Conservation (phyloP, 2,888 invertebrate species). For the Imbricaverruca yamaguchii region DNA sequence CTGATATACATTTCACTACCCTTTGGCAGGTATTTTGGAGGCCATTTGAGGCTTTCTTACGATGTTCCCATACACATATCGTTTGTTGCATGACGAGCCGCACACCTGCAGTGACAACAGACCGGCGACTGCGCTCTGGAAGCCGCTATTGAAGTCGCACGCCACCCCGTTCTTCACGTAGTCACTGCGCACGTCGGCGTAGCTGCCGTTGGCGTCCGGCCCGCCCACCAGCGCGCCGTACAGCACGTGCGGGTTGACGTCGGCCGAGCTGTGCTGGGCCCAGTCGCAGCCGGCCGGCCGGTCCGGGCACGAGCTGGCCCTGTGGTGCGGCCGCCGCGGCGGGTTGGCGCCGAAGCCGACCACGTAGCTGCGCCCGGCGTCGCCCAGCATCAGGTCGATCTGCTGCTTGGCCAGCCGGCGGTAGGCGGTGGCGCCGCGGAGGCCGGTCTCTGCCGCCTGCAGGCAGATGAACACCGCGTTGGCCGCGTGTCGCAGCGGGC, state of each 20-base stretch:
- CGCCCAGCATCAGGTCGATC: conserved; percentile 51
- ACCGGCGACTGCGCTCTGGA: conserved; percentile 30
- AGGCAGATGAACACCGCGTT: conserved; percentile 51
- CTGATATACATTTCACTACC: too few species aligned
- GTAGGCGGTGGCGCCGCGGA: conserved; percentile 36
- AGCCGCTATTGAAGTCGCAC: conserved; percentile 32
- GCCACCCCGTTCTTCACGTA: conserved; percentile 47
- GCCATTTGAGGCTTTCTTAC: too few species aligned
- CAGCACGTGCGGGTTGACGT: conserved; percentile 49
- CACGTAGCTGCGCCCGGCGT: conserved; percentile 49
- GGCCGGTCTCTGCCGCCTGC: conserved; percentile 39
- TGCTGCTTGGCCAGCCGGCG: conserved; percentile 48
- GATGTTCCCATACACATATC: too few species aligned
- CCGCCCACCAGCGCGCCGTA: conserved; percentile 53
- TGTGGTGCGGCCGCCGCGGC: conserved; percentile 49
- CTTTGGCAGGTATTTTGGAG: too few species aligned
- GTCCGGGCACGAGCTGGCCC: conserved; percentile 51
- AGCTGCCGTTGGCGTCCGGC: conserved; percentile 49
- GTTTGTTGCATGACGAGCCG: not conserved
- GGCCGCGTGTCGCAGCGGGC: conserved; percentile 50
- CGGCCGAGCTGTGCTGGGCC: conserved; percentile 43
- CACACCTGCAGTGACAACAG: conserved; percentile 15
- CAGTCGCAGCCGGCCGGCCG: conserved; percentile 47
- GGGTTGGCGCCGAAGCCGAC: conserved; percentile 51
- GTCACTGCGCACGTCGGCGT: conserved; percentile 48